phyloP scores from a whole-genome alignment of 2,113 vertebrate species.

The Mixornis gularis region DNA sequence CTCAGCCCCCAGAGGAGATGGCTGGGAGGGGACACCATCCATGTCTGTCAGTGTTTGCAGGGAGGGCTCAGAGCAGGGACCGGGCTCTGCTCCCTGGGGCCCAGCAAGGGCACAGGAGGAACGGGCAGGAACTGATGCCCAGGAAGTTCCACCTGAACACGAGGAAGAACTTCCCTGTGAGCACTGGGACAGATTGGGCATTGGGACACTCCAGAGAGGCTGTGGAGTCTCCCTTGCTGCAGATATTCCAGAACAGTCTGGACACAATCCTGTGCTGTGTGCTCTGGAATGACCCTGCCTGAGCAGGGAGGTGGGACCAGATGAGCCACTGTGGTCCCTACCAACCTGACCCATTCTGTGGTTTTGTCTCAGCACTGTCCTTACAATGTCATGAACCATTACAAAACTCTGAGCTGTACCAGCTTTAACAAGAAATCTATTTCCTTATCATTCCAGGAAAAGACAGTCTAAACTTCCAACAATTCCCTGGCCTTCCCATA shows the following conservation, averaged over 20 bases:
- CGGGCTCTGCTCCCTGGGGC: neutral
- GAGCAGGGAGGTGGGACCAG: neutral
- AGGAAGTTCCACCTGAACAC: neutral
- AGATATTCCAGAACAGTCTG: neutral
- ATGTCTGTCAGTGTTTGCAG: neutral
- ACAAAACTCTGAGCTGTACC: neutral
- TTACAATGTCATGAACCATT: neutral
- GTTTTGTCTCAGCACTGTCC: neutral
- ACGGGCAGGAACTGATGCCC: neutral
- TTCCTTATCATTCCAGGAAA: constrained; percentile 16
- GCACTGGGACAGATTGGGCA: neutral
- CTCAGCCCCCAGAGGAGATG: neutral
- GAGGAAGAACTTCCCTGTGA: neutral
- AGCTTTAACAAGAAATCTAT: neutral
- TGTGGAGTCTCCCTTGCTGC: neutral
- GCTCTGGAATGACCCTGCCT: neutral
- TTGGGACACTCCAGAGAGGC: neutral
- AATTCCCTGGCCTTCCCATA: neutral
- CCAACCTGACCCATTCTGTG: neutral
- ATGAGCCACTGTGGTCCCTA: neutral
- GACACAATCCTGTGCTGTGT: neutral
- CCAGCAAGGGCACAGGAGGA: neutral
- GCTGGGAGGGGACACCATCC: neutral
- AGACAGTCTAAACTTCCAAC: neutral
- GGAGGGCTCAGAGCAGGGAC: neutral